phyloP scores from a whole-genome alignment of 2,888 invertebrate genomes.

The Resseliella maxima region DNA sequence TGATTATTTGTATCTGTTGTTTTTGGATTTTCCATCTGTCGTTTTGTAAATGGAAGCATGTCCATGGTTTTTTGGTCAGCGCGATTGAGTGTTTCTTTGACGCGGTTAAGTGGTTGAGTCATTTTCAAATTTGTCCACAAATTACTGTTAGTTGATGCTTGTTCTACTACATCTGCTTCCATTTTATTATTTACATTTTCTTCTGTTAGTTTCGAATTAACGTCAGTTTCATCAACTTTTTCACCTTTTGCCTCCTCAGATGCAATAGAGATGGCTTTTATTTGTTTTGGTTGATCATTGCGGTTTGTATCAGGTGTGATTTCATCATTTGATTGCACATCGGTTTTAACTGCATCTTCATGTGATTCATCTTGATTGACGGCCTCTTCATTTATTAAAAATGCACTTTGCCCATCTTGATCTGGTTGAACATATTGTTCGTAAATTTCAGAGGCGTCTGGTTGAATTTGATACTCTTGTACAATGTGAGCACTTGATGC shows the following conservation, averaged over 20 bases:
- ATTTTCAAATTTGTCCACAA: background rate
- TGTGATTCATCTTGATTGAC: background rate
- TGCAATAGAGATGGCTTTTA: background rate
- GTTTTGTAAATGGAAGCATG: background rate
- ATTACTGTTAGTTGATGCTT: background rate
- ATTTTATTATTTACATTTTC: background rate
- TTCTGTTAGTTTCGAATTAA: too few relatives aligned
- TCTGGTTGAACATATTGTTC: background rate
- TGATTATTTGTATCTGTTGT: background rate
- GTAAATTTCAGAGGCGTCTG: background rate
- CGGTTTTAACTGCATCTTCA: background rate
- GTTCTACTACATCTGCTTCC: background rate
- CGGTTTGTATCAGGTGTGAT: constrained; percentile 3
- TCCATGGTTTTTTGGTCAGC: background rate
- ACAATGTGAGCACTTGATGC: background rate
- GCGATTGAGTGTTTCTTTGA: background rate
- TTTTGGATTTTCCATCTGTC: background rate
- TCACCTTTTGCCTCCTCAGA: background rate
- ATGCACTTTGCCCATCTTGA: background rate
- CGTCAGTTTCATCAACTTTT: background rate
- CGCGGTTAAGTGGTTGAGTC: background rate
- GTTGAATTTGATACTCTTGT: background rate
- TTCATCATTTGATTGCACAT: background rate
- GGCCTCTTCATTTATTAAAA: background rate
- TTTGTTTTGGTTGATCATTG: background rate